These are phyloP conservation scores for Gavialis gangeticus DNA, from an alignment of 2,113 vertebrate species.

Conservation along the genomic window DNA sequence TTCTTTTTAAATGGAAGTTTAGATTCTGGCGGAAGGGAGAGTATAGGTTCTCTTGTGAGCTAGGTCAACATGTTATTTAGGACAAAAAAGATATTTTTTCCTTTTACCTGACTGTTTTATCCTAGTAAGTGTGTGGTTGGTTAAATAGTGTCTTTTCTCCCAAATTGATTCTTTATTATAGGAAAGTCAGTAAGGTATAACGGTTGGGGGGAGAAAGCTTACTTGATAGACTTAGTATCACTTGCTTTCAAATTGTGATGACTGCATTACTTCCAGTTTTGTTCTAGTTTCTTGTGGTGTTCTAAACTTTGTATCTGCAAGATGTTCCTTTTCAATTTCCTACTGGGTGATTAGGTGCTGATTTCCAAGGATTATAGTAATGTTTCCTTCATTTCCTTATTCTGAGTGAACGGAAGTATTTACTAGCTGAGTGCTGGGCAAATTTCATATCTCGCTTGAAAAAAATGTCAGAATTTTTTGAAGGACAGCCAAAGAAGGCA, in stretches of 20 bases:
- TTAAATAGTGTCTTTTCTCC: slow-evolving; percentile 3
- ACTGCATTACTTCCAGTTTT: not conserved
- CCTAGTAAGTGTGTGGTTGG: not conserved
- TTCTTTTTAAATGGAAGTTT: not conserved
- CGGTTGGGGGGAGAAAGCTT: not conserved
- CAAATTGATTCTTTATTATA: not conserved
- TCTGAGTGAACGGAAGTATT: not conserved
- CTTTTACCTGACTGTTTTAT: not conserved
- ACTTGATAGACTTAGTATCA: not conserved
- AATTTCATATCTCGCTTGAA: not conserved
- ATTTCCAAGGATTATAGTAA: not conserved
- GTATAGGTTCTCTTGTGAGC: not conserved
- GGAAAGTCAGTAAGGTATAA: not conserved
- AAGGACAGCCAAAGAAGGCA: not conserved
- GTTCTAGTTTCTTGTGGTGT: not conserved
- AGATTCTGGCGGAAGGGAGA: not conserved
- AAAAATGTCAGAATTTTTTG: not conserved
- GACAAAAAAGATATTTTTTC: not conserved
- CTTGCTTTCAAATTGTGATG: not conserved
- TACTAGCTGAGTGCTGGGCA: not conserved
- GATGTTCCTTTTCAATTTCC: not conserved
- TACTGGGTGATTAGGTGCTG: not conserved
- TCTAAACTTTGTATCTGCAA: not conserved
- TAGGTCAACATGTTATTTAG: not conserved
- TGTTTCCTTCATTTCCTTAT: not conserved